These are phyloP conservation scores for Trachymyrmex septentrionalis DNA, from an alignment of 1,140 invertebrate species.

Conservation along the genomic window DNA sequence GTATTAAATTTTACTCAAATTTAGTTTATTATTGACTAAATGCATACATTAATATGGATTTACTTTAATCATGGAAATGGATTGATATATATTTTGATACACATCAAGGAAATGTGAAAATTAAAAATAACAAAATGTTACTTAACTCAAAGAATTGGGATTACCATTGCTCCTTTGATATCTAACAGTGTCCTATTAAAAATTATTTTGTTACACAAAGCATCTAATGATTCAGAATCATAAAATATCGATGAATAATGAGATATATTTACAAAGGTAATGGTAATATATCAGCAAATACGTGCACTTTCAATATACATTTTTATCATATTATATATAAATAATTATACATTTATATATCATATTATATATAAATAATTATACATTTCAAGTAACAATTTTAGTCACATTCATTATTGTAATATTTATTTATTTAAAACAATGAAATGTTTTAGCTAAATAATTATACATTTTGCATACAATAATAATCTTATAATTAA, in stretches of 20 bases:
- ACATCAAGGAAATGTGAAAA: too few species aligned
- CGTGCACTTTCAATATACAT: background rate
- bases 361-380: background rate
- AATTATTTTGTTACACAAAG: background rate
- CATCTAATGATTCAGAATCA: background rate
- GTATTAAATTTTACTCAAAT: too few species aligned
- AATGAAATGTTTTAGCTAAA: background rate
- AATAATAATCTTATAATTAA: too few species aligned
- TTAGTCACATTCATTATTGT: background rate
- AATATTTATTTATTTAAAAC: background rate
- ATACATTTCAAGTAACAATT: background rate
- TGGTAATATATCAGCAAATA: background rate
- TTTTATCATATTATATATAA: background rate
- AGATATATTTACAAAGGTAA: background rate
- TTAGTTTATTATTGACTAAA: too few species aligned
- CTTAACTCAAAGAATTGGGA: too few species aligned
- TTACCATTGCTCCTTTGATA: too few species aligned
- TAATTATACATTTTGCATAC: background rate
- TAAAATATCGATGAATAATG: constrained; percentile 2
- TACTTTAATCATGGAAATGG: too few species aligned
- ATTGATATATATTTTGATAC: too few species aligned
- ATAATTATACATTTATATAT: constrained; percentile 15
- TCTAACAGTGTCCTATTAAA: background rate
- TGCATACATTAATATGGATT: too few species aligned
- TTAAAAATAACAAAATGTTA: too few species aligned